Percentiles rank a stretch among this genome's conserved stretches.
phyloP scores from a whole-genome alignment of 2,888 invertebrate species.

The Pharmacophagus antenor region DNA sequence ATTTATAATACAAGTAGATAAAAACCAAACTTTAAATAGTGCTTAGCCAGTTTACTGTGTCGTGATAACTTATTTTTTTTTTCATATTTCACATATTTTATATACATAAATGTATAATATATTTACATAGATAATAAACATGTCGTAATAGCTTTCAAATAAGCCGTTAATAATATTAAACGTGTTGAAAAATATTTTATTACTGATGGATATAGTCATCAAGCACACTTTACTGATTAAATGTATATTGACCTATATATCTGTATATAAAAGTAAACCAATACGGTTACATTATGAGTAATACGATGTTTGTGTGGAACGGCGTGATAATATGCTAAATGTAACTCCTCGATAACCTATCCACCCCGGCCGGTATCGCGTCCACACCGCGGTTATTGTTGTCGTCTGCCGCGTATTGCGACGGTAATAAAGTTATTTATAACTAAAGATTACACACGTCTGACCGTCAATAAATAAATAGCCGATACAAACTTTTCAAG shows the following conservation, averaged over 20 bases:
- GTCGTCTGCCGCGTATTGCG: background rate
- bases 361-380: constrained; percentile 17
- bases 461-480: background rate
- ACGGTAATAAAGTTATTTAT: constrained; percentile 4
- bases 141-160: too few species aligned
- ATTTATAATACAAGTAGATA: too few species aligned
- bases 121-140: too few species aligned
- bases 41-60: too few species aligned
- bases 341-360: constrained; percentile 17
- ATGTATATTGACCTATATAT: background rate
- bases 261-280: background rate
- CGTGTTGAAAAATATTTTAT: too few species aligned
- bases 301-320: constrained; percentile 1
- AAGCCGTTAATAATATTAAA: too few species aligned
- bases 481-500: background rate
- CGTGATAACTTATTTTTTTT: too few species aligned
- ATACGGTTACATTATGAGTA: constrained; percentile 1
- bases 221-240: too few species aligned
- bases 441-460: background rate
- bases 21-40: too few species aligned
- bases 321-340: constrained; percentile 11
- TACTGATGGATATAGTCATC: background rate
- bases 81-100: too few species aligned
- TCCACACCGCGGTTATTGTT: constrained; percentile 12
- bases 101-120: too few species aligned